phyloP scores from a whole-genome alignment of 2,113 vertebrate species.

The Aix galericulata region DNA sequence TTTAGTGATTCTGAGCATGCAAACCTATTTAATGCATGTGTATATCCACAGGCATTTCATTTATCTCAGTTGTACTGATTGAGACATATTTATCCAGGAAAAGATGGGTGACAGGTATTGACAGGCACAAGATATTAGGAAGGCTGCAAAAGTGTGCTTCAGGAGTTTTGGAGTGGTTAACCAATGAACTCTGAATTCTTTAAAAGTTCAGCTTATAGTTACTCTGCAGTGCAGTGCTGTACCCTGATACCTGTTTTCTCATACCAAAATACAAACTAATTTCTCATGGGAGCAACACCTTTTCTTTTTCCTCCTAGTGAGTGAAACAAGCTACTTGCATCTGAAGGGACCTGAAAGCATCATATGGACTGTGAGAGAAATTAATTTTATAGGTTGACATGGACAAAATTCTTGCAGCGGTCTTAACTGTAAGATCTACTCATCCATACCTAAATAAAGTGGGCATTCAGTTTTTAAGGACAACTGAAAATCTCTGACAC shows the following conservation, averaged over 20 bases:
- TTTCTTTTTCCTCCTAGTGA: background rate
- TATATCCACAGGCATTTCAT: constrained; percentile 50
- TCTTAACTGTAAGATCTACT: background rate
- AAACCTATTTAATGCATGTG: background rate
- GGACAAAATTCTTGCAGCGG: background rate
- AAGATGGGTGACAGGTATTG: constrained; percentile 25
- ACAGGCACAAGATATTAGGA: constrained; percentile 10
- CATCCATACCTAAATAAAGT: background rate
- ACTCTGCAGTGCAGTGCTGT: background rate
- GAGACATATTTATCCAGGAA: background rate
- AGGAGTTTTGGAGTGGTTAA: constrained; percentile 3
- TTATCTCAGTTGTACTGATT: constrained; percentile 1
- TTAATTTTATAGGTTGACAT: background rate
- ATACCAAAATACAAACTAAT: background rate
- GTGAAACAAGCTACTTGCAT: background rate
- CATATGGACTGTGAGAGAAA: background rate
- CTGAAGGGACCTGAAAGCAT: background rate
- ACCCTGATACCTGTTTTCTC: background rate
- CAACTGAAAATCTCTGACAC: background rate
- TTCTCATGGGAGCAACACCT: background rate
- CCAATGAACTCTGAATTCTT: background rate
- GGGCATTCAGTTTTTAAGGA: background rate
- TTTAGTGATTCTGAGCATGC: constrained; percentile 31
- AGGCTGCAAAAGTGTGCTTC: background rate
- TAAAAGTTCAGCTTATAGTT: background rate